Base-by-base conservation (phyloP, 1,140 invertebrate genomes). In the Heliconius melpomene region DNA sequence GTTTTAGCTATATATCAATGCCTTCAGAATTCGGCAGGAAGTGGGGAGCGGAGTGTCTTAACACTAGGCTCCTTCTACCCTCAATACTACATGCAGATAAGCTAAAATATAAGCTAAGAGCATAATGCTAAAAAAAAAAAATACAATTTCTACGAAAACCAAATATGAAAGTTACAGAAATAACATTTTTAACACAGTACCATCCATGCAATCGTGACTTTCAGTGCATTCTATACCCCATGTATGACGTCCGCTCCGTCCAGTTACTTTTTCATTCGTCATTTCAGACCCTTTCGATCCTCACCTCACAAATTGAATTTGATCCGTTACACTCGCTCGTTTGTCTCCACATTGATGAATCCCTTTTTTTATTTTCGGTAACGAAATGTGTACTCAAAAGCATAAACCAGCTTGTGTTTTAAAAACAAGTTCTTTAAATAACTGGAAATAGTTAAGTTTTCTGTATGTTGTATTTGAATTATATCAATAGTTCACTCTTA, bases 281-380 rank as follows among this genome's bases (percentile, higher is more conserved):
- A 88, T 88, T 89, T 90, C 82, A 84, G 87, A 89, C 90, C 90
- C 90, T 89, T 88, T 91, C 90, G 92, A 90, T 89, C 85, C 87
- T 80, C 89, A 87, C 87, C 89, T 89, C 88, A 84, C 90, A 91
- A 93, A 93, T 93, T 93, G 90, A 93, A 92, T 93, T 92, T 90
- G 89, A 93, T 92, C 89, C 89, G 89, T 89, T 90, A 91, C 88
- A 87, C 87, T 87, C 85, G 88, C 83, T 87, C 89, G 90, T 91
- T 90, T 90, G 90, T 90, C 85, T 88, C 87, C 84, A 82, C 83
- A 90, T 89, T 89, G 89, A 91, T 88, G 88, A 88, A 83, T 83
- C 70, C 78, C 80, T 81, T 88, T 88, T 52, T 88, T 88, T 88
- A 86, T 87, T 87, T 86, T 83, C 82, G 74, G 75, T 81, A 79